These are phyloP conservation scores for Leucophenga montana DNA, from an alignment of 2,888 invertebrate species.

Conservation along the genomic window DNA sequence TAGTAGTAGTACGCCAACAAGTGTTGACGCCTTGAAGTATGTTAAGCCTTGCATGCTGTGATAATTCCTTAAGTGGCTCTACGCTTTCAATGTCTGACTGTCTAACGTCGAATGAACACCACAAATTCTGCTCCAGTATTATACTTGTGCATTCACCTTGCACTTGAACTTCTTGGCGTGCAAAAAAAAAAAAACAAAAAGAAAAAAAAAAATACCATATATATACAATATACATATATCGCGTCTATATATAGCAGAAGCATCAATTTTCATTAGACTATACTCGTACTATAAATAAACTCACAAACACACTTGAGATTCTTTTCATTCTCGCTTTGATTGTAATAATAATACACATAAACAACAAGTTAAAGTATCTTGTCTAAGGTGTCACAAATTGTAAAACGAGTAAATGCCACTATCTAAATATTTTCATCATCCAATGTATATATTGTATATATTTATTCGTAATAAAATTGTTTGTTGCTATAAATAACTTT, in stretches of 20 bases:
- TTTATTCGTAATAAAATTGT: conserved; percentile 23
- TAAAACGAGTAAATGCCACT: conserved; percentile 8
- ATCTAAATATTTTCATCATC: too few relatives aligned
- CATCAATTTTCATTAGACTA: too few relatives aligned
- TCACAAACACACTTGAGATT: not conserved
- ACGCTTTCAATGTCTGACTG: not conserved
- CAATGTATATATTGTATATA: not conserved
- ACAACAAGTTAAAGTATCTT: conserved; percentile 38
- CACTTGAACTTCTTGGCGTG: conserved; percentile 43
- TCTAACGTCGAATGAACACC: not conserved
- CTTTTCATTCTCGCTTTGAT: conserved; percentile 36
- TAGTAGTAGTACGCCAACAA: not conserved
- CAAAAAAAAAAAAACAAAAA: too few relatives aligned
- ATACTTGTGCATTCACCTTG: conserved; percentile 28
- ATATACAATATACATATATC: not conserved
- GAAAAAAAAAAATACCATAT: too few relatives aligned
- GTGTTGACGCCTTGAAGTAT: not conserved
- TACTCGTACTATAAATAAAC: not conserved
- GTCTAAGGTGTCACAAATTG: conserved; percentile 28
- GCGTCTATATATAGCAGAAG: conserved; percentile 14
- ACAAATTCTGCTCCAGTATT: not conserved
- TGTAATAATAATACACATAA: conserved; percentile 42
- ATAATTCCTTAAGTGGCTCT: conserved; percentile 22
- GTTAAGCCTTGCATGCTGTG: conserved; percentile 19
- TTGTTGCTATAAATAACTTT: conserved; percentile 24